phyloP scores from a whole-genome alignment of 2,797 vertebrate species.

The Iguana delicatissima region DNA sequence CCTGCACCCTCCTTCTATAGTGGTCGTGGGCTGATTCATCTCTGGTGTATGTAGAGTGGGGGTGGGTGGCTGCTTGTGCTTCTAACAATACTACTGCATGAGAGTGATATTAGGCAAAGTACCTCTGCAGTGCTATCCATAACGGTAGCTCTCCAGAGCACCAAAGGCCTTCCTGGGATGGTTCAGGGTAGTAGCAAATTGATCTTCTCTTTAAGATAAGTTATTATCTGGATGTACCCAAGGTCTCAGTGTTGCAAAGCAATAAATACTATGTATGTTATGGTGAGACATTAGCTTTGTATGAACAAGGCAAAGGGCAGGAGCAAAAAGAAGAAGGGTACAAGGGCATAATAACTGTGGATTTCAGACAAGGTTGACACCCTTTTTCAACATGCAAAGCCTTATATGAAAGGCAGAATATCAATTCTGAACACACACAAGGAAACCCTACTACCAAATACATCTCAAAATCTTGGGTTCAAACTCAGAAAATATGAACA shows the following conservation, averaged over 20 bases:
- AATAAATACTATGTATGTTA: neutral
- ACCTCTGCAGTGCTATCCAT: no score
- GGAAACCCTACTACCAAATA: neutral
- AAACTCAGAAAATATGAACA: neutral
- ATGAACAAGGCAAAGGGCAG: neutral
- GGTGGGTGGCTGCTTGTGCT: no score
- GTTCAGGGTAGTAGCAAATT: neutral
- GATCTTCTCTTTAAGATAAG: neutral
- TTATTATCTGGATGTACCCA: neutral
- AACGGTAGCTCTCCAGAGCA: no score
- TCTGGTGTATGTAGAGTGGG: no score
- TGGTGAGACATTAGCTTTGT: neutral
- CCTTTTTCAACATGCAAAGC: neutral
- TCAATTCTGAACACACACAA: neutral
- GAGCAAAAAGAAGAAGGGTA: neutral
- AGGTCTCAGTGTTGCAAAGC: neutral
- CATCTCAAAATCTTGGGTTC: neutral
- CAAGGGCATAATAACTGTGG: neutral
- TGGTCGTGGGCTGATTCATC: no score
- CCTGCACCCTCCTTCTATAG: no score
- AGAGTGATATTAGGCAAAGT: no score
- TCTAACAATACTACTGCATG: no score
- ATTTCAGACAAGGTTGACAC: neutral
- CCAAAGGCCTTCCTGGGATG: no score
- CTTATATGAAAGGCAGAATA: neutral